Evolutionary conservation across 2,113 vertebrate genomes (phyloP).

Genomic region (Numenius arquata): DNA sequence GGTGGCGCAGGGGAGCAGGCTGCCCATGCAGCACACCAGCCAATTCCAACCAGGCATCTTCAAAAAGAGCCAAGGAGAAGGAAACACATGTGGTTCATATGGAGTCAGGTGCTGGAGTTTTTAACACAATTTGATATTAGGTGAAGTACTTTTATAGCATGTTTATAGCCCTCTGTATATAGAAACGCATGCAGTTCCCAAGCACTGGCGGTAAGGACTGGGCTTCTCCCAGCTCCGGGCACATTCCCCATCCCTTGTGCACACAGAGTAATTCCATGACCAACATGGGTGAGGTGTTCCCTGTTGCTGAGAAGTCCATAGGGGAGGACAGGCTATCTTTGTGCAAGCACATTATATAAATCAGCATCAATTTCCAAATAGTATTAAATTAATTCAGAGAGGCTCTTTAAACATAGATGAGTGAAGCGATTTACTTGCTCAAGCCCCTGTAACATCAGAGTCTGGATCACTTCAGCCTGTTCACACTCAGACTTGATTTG

Average conservation of each 20-base stretch:
- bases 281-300: neutral
- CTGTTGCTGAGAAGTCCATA: neutral
- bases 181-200: neutral
- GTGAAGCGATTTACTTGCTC: neutral
- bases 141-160: neutral
- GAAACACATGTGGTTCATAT: neutral
- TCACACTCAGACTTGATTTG: neutral
- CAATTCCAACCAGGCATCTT: accelerated
- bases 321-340: neutral
- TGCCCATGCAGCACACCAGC: no score
- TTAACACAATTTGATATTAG: neutral
- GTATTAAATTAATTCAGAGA: neutral
- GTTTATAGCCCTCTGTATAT: neutral
- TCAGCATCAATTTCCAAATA: neutral
- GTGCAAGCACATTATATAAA: neutral
- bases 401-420: accelerated
- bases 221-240: neutral
- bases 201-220: neutral
- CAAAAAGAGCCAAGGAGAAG: neutral
- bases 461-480: neutral
- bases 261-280: neutral
- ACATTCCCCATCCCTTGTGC: neutral
- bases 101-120: neutral
- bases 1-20: neutral
- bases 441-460: neutral